Percentiles rank a stretch among this genome's conserved stretches.
These are phyloP conservation scores for Platysteira castanea DNA, from an alignment of 2,113 vertebrate species.

Conservation along the genomic window DNA sequence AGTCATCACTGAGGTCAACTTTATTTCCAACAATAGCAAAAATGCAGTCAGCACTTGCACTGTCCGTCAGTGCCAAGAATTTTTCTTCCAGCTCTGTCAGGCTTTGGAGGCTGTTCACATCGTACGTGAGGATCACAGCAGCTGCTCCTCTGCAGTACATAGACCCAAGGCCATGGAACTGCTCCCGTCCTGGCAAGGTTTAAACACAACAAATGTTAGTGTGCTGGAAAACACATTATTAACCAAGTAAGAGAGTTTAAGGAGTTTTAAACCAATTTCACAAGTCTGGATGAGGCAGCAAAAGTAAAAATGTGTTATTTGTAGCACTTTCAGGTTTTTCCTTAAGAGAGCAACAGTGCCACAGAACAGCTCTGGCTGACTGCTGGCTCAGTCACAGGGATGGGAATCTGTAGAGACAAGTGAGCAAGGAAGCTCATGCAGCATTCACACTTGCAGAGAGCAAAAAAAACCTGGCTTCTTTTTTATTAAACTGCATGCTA, in stretches of 20 bases:
- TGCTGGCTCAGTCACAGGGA: background rate
- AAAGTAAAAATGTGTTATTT: background rate
- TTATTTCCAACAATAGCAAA: conserved; percentile 95
- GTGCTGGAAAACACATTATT: background rate
- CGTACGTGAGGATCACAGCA: conserved; percentile 90
- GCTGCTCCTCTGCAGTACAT: conserved; percentile 94
- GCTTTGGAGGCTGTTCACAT: conserved; percentile 89
- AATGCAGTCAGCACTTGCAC: conserved; percentile 88
- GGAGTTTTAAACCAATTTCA: background rate
- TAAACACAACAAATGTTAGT: background rate
- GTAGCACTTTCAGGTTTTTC: background rate
- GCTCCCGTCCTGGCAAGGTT: conserved; percentile 84
- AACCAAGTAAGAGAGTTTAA: background rate
- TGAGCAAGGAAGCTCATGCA: accelerated
- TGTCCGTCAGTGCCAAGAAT: conserved; percentile 92
- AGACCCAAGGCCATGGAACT: conserved; percentile 95
- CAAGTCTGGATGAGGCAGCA: background rate
- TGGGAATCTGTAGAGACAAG: background rate
- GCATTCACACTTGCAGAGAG: background rate
- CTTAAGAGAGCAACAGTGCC: background rate
- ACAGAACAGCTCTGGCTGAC: background rate
- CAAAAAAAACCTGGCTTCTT: accelerated
- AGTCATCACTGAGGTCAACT: conserved; percentile 82
- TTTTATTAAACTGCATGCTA: background rate
- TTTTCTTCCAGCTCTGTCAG: conserved; percentile 90